Evolutionary conservation across 2,888 invertebrate genomes (phyloP), one percentile per base, ranked within the genome.

Genomic region (Eupithecia tripunctaria): DNA sequence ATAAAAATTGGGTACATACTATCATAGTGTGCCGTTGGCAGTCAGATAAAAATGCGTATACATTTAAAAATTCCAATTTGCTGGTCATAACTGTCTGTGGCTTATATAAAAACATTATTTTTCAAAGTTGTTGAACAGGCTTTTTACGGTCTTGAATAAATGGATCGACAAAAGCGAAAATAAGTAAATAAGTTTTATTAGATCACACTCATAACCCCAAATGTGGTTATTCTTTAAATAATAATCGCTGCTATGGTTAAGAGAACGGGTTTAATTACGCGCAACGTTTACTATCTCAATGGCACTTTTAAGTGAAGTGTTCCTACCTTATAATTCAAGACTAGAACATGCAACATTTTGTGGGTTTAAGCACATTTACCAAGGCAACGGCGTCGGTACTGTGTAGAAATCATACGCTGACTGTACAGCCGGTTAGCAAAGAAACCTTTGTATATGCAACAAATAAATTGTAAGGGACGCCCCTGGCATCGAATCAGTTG

Each of bases 251-350:
- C 60, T 18, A 60, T 60, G 60, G 56, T 60, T 15, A 60, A 15
- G 6, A 15, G 41, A 73, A 38, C 41, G 38, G 51, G 41, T 18
- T 56, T 41, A 67, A 73, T 73, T 73, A 67, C 60, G 51, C 15
- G 25, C 67, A 27, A 63, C 41, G 36, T n/a, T 8, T 66, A 62
- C 70, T 70, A 67, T 70, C 70, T 67, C 60, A 72, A 68, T 56
- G 32, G 72, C 59, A 72, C 38, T 67, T 69, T 67, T 25, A 7
- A 29, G n/a, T 56, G 25, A 21, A 25, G 25, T 14, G 56, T 21
- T 56, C 12, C 12, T 25, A 25, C 56, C 56, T 56, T 25, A 56
- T 14, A 56, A 21, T 25, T 25, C 25, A 25, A 56, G 56, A 36
- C 27, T 64, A 36, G 29, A 68, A 27, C 66, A 69, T 47, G 65